These are phyloP conservation scores for Drosophila falleni DNA, from an alignment of 2,888 invertebrate species.

Conservation along the genomic window DNA sequence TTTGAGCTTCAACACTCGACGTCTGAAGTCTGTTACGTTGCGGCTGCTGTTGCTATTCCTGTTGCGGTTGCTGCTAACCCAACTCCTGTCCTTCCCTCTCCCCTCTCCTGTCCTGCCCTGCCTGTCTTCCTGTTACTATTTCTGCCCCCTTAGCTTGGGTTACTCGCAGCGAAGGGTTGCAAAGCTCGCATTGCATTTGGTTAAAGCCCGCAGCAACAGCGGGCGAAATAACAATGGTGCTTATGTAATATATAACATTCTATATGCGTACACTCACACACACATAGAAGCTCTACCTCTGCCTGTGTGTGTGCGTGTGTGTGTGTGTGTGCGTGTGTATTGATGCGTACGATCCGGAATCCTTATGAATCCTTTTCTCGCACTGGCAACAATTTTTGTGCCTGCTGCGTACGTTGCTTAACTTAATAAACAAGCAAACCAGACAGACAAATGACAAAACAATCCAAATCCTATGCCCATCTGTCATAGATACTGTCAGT, in stretches of 20 bases:
- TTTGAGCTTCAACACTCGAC: slow-evolving; percentile 79
- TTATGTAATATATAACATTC: slow-evolving; percentile 74
- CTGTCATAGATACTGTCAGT: slow-evolving; percentile 79
- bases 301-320: not conserved
- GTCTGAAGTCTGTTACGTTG: slow-evolving; percentile 72
- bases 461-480: slow-evolving; percentile 42
- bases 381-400: slow-evolving; percentile 51
- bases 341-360: slow-evolving; percentile 68
- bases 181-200: slow-evolving; percentile 71
- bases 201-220: slow-evolving; percentile 65
- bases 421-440: slow-evolving; percentile 68
- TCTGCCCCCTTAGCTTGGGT: slow-evolving; percentile 26
- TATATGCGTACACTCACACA: slow-evolving; percentile 13
- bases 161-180: slow-evolving; percentile 66
- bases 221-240: slow-evolving; percentile 73
- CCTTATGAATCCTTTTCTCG: slow-evolving; percentile 75
- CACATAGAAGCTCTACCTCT: not conserved
- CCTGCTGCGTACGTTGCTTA: slow-evolving; percentile 56
- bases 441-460: slow-evolving; percentile 24
- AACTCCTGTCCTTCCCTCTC: not conserved
- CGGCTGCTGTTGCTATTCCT: slow-evolving; percentile 44
- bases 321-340: slow-evolving; percentile 31
- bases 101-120: not conserved
- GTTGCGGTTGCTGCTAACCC: slow-evolving; percentile 41
- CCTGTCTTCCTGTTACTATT: slow-evolving; percentile 21